A percentile compares a stretch with the other conserved stretches of the same genome.
Evolutionary conservation across 2,888 invertebrate species (phyloP).

Genomic region (Pinctada fucata): DNA sequence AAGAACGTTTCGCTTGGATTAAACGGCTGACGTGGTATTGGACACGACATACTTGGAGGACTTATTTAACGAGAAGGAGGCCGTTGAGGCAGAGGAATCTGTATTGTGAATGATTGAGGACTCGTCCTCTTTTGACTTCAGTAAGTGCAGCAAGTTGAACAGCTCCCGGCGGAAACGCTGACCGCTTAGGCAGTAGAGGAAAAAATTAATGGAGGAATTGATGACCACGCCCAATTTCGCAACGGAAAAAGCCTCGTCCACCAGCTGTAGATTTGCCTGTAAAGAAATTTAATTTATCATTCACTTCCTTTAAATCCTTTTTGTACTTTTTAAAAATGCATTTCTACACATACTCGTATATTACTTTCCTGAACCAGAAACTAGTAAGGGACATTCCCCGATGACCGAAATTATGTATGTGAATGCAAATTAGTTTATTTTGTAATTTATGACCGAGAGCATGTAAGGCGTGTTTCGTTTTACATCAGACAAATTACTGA

Average conservation of each 20-base stretch:
- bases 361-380: no score
- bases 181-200: constrained; percentile 64
- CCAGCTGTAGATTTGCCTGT: constrained; percentile 53
- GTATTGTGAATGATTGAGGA: background rate
- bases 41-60: background rate
- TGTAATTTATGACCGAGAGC: no score
- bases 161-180: constrained; percentile 63
- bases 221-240: constrained; percentile 64
- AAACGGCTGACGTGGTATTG: background rate
- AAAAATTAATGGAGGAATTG: constrained; percentile 68
- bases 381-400: no score
- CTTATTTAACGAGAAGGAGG: background rate
- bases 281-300: background rate
- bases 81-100: constrained; percentile 6
- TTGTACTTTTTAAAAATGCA: no score
- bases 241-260: constrained; percentile 56
- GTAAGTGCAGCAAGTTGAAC: background rate
- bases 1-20: background rate
- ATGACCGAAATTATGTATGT: no score
- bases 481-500: no score
- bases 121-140: background rate
- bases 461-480: no score
- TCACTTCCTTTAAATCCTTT: no score
- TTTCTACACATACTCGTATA: no score
- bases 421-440: no score